phyloP scores from a whole-genome alignment of 1,140 invertebrate species.

The Goniozus legneri region DNA sequence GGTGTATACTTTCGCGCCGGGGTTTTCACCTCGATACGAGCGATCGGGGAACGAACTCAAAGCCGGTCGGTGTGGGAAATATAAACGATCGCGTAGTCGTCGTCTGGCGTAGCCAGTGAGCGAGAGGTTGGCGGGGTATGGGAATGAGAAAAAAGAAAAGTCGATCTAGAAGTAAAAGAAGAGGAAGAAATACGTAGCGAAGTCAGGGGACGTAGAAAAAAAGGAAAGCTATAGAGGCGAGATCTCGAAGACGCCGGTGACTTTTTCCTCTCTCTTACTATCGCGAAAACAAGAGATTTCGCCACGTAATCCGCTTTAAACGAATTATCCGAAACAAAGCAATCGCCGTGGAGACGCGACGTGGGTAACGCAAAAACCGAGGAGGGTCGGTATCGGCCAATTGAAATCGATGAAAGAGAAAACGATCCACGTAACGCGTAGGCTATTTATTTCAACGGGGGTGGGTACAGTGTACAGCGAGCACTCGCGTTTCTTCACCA shows the following conservation, averaged over 20 bases:
- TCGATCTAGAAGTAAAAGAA: neutral
- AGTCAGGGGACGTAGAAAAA: neutral
- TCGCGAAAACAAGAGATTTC: too few species aligned
- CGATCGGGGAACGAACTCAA: neutral
- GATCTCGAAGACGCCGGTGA: neutral
- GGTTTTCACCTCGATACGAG: neutral
- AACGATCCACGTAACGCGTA: too few species aligned
- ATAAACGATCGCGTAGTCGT: neutral
- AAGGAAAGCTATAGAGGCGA: neutral
- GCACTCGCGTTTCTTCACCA: too few species aligned
- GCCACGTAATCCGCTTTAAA: too few species aligned
- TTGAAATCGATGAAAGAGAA: too few species aligned
- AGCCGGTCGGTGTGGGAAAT: neutral
- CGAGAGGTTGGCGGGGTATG: neutral
- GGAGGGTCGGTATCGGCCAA: too few species aligned
- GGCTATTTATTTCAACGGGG: too few species aligned
- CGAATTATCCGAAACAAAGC: too few species aligned
- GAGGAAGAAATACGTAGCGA: neutral
- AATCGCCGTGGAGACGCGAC: too few species aligned
- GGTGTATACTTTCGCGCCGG: neutral
- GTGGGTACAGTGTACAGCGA: too few species aligned
- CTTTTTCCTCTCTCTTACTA: slow-evolving; percentile 3
- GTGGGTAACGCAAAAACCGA: too few species aligned
- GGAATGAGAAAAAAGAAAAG: too few species aligned
- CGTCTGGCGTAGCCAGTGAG: neutral